phyloP scores from a whole-genome alignment of 2,113 vertebrate species.

The Bambusicola thoracicus region DNA sequence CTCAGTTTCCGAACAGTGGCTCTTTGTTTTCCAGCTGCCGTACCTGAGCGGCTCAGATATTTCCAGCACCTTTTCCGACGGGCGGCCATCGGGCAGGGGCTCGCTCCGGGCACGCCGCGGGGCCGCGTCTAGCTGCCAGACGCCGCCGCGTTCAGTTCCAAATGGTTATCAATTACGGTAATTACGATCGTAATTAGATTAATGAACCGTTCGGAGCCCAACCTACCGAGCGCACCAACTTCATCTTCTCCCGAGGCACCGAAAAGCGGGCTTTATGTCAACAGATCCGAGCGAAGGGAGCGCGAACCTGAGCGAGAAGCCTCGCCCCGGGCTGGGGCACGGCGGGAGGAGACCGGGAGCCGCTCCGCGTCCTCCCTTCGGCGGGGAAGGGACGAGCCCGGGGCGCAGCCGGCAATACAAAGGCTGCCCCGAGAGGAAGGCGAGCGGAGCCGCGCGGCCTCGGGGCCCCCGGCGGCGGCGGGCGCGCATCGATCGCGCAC shows the following conservation, averaged over 20 bases:
- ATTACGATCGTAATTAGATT: constrained; percentile 84
- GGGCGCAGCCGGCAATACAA: constrained; percentile 78
- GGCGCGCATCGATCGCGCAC: too few species aligned
- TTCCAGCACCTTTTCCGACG: constrained; percentile 48
- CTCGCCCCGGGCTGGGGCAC: constrained; percentile 56
- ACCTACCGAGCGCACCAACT: constrained; percentile 78
- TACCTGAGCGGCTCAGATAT: constrained; percentile 51
- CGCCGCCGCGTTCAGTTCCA: constrained; percentile 72
- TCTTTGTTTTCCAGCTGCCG: constrained; percentile 74
- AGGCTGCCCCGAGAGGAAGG: constrained; percentile 70
- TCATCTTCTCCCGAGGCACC: constrained; percentile 60
- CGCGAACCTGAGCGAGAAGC: constrained; percentile 68
- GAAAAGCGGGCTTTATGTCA: constrained; percentile 74
- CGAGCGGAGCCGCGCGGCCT: constrained; percentile 62
- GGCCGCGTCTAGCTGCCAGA: constrained; percentile 65
- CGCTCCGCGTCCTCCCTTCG: not conserved
- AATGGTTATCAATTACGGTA: constrained; percentile 83
- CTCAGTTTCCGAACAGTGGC: constrained; percentile 51
- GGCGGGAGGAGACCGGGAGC: not conserved
- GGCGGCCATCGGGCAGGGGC: constrained; percentile 36
- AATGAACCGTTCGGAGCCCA: constrained; percentile 79
- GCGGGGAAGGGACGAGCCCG: constrained; percentile 64
- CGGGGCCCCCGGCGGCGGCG: not conserved
- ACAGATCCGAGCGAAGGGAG: constrained; percentile 76
- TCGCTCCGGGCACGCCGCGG: constrained; percentile 37